Percentiles rank a stretch among this genome's conserved stretches.
phyloP scores from a whole-genome alignment of 2,797 vertebrate species.

The Myripristis jacobus region DNA sequence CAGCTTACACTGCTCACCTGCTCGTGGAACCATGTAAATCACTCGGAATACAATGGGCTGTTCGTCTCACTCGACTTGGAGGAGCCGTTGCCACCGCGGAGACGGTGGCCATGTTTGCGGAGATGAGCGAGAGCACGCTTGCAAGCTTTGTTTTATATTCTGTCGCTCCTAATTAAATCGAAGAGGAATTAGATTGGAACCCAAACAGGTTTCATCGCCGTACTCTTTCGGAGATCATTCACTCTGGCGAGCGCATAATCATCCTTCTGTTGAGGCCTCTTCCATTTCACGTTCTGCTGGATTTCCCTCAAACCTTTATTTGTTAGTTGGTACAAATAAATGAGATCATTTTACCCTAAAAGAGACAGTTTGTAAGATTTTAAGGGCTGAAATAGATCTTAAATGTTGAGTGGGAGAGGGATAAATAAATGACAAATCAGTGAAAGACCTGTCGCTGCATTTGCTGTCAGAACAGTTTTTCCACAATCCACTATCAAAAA shows the following conservation, averaged over 20 bases:
- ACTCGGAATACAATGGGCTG: slow-evolving; percentile 17
- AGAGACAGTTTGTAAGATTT: slow-evolving; percentile 13
- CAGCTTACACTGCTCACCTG: slow-evolving; percentile 24
- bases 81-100: slow-evolving; percentile 37
- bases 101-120: slow-evolving; percentile 14
- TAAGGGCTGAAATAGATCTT: slow-evolving; percentile 18
- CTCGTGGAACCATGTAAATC: not conserved
- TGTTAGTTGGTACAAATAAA: slow-evolving; percentile 16
- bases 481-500: slow-evolving; percentile 9
- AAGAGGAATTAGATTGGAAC: slow-evolving; percentile 16
- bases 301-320: slow-evolving; percentile 10
- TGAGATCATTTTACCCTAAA: slow-evolving; percentile 21
- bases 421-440: slow-evolving; percentile 9
- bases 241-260: not conserved
- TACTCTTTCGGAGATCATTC: not conserved
- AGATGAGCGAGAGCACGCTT: slow-evolving; percentile 12
- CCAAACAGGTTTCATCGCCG: not conserved
- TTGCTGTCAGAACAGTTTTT: no score
- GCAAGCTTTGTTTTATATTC: slow-evolving; percentile 15
- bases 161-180: slow-evolving; percentile 15
- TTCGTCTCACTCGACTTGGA: slow-evolving; percentile 11
- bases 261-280: not conserved
- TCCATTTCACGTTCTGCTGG: not conserved
- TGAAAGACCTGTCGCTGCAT: not conserved
- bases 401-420: slow-evolving; percentile 12